Evolutionary conservation across 2,888 invertebrate species (phyloP), one percentile per base, ranked within the genome.

Genomic region (Odontomyia ornata): DNA sequence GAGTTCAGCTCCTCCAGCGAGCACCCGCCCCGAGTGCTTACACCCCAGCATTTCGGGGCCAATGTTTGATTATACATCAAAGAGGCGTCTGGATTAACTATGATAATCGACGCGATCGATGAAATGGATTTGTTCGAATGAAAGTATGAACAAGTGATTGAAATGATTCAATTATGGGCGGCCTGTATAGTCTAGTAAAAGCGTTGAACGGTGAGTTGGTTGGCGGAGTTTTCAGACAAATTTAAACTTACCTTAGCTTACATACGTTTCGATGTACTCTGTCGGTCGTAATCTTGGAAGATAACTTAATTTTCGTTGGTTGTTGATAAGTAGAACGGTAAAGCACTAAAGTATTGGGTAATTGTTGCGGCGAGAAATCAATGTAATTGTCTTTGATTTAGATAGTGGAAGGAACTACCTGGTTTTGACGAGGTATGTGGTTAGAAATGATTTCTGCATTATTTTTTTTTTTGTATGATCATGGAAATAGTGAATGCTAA

Each of bases 141-240:
- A 64, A 64, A 64, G 64, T 64, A 64, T 64, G 64, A 30, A 64
- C 28, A 64, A 64, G 28, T 28, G 64, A 64, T 64, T 64, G 13
- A 64, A 64, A 64, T 64, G 64, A 64, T 64, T 64, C 30, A 64
- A 64, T 64, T 64, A 64, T 30, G 64, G 64, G 18, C 30, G 64
- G 30, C 15, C 64, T 64, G 30, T 13, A 64, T 9, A 23, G 60
- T 21, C 60, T 18, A 25, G 60, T 52, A 52, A 52, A 52, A 52
- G 15, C 52, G 5, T 52, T 18, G 52, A 4, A 21, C 21, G 57
- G 57, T 23, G 57, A 4, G 57, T 13, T 60, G 4, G 57, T 25
- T 60, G 57, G 11, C 21, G 23, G 57, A 25, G 18, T 60, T 52
- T 56, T 60, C 57, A 25, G 25, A 23, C 52, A 52, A 52, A n/a